These are phyloP conservation scores for Umimayanthus kanabou DNA, from an alignment of 92 coral and sea anemone species.

Conservation along the genomic window DNA sequence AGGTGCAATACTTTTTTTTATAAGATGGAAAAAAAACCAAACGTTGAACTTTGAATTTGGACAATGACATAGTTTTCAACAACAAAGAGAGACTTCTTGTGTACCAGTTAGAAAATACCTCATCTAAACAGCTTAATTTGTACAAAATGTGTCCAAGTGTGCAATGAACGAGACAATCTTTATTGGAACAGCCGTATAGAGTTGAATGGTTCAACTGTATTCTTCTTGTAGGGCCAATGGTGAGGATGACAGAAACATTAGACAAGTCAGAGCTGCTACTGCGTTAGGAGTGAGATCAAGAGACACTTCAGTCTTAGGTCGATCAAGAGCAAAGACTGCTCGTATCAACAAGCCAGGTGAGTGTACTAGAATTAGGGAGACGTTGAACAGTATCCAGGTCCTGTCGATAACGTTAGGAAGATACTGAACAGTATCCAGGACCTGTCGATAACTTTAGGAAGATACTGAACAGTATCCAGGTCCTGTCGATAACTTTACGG, in stretches of 20 bases:
- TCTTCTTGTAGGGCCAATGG: background rate
- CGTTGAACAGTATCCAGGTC: background rate
- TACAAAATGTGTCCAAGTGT: no score
- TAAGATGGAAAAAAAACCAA: no score
- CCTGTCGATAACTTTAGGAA: no score
- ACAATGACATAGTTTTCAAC: no score
- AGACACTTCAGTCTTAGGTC: constrained; percentile 13
- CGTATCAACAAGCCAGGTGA: constrained; percentile 61
- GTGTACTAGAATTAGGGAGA: background rate
- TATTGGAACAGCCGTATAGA: background rate
- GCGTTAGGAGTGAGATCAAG: constrained; percentile 58
- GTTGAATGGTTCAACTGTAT: background rate
- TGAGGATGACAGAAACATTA: constrained; percentile 2
- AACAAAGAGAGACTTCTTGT: no score
- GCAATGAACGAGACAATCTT: no score
- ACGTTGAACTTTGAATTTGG: no score
- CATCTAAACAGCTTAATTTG: no score
- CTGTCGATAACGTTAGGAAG: background rate
- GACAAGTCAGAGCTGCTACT: constrained; percentile 54
- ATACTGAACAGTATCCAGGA: no score
- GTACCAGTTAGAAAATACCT: background rate
- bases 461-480: no score
- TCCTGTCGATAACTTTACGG: background rate
- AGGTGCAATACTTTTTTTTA: no score
- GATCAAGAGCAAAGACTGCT: constrained; percentile 55